Percentiles rank a stretch among this genome's conserved stretches.
Evolutionary conservation across 2,113 vertebrate species (phyloP).

Genomic region (Platysternon megacephalum): DNA sequence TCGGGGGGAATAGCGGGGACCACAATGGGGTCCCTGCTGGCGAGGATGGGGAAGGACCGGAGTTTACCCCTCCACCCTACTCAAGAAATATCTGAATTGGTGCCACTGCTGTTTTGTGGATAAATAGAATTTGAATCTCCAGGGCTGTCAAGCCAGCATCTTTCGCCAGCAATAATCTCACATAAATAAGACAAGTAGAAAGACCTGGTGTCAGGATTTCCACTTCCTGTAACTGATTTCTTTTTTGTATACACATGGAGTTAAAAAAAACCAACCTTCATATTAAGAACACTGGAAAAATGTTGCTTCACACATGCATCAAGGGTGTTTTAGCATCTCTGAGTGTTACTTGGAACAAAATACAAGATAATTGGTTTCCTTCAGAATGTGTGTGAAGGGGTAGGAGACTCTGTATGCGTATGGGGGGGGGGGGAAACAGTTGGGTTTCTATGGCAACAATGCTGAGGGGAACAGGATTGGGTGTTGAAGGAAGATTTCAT

Average conservation of each 20-base stretch:
- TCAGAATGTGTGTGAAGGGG: neutral
- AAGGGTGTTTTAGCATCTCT: neutral
- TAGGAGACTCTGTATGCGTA: neutral
- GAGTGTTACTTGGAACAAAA: neutral
- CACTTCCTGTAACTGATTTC: neutral
- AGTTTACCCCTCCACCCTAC: neutral
- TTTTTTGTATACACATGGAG: neutral
- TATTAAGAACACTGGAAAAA: neutral
- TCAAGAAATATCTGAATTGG: neutral
- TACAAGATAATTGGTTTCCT: neutral
- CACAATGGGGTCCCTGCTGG: neutral
- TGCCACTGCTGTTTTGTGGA: neutral
- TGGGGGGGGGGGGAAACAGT: neutral
- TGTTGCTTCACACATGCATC: neutral
- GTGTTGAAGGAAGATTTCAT: neutral
- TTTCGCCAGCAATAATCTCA: neutral
- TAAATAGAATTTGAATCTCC: neutral
- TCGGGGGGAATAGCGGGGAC: neutral
- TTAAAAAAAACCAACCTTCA: neutral
- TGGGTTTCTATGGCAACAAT: neutral
- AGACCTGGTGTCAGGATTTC: neutral
- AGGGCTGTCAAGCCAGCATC: neutral
- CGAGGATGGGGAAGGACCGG: neutral
- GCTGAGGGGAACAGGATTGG: neutral
- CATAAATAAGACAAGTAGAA: conserved; percentile 19